Evolutionary conservation across 2,113 vertebrate species (phyloP), one percentile per base, ranked within the genome.

Genomic region (Halichoerus grypus): DNA sequence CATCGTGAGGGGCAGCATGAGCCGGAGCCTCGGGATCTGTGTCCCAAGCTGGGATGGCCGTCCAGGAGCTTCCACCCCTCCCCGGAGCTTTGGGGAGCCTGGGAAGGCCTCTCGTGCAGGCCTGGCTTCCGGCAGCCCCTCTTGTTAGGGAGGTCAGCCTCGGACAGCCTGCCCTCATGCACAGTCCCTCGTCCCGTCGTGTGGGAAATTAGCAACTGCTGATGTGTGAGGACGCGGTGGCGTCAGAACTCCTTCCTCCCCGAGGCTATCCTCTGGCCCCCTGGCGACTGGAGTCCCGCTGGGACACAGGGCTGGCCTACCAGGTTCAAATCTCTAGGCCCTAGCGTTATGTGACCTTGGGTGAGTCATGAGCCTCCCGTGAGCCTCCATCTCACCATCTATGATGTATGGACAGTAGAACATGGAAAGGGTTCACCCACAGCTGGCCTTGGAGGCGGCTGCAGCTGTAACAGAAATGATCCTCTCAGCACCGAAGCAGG

Each of bases 161-260:
- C 0, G 0, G 31, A 8, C 24, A 1, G 33, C 61, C 61, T 2
- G 10, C 55, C 59, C 42, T 59, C 16, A 9, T 3, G 33, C 55
- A 65, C 0, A 0, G 13, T 26, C 33, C 33, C 4, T 6, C 5
- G 0, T 24, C 53, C 14, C 11, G 61, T 6, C n/a, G 7, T 3
- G 22, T 0, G 4, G 51, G 59, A 46, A 46, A 9, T 5, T 39
- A 49, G n/a, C 59, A 4, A 0, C 21, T 6, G 13, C 39, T 77
- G 4, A 2, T 10, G 26, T 7, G 53, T 24, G 7, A 39, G 71
- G 11, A 24, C 55, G 1, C 1, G 4, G 57, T 19, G n/a, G 59
- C 13, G 1, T 19, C 5, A 14, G n/a, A 42, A 55, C 63, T 61
- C 33, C 26, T 10, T 13, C 31, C 24, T 26, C 19, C 18, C 39